A percentile compares a stretch with the other conserved stretches of the same genome.
Conservation (phyloP, 2,888 invertebrate genomes). For the Fragum whitleyi region DNA sequence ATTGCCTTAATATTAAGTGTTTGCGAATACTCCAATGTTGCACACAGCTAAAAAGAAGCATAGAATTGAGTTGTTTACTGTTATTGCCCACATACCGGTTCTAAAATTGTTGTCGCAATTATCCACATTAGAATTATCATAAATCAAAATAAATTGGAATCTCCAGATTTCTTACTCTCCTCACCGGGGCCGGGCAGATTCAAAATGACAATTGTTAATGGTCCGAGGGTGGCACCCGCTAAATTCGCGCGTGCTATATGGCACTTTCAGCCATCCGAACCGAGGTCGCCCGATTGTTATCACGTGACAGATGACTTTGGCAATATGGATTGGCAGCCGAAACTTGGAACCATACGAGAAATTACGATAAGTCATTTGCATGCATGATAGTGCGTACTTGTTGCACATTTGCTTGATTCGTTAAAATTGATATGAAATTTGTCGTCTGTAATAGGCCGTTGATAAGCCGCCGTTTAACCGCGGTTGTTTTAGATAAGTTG, state of each 20-base stretch:
- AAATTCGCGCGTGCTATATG: constrained; percentile 68
- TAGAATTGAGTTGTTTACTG: not conserved
- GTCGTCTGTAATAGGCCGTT: constrained; percentile 54
- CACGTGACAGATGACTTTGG: constrained; percentile 62
- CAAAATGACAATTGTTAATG: constrained; percentile 65
- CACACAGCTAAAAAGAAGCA: too few relatives aligned
- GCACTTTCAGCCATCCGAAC: constrained; percentile 64
- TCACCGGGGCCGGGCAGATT: constrained; percentile 35
- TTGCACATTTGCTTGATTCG: constrained; percentile 50
- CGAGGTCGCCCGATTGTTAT: constrained; percentile 63
- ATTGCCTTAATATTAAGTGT: too few relatives aligned
- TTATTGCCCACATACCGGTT: not conserved
- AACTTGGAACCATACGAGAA: constrained; percentile 46
- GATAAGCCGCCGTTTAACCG: constrained; percentile 36
- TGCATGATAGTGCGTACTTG: constrained; percentile 41
- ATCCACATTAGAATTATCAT: constrained; percentile 28
- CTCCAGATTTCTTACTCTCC: not conserved
- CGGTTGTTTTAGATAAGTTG: constrained; percentile 42
- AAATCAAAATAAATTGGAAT: constrained; percentile 26
- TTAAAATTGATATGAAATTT: constrained; percentile 59
- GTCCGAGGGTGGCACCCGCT: constrained; percentile 61
- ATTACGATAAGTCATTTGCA: constrained; percentile 46
- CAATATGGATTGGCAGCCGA: constrained; percentile 60
- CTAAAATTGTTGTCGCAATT: constrained; percentile 8
- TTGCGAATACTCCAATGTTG: too few relatives aligned